These are phyloP conservation scores for Amphipoea lucens DNA, from an alignment of 2,888 invertebrate species.

Conservation along the genomic window DNA sequence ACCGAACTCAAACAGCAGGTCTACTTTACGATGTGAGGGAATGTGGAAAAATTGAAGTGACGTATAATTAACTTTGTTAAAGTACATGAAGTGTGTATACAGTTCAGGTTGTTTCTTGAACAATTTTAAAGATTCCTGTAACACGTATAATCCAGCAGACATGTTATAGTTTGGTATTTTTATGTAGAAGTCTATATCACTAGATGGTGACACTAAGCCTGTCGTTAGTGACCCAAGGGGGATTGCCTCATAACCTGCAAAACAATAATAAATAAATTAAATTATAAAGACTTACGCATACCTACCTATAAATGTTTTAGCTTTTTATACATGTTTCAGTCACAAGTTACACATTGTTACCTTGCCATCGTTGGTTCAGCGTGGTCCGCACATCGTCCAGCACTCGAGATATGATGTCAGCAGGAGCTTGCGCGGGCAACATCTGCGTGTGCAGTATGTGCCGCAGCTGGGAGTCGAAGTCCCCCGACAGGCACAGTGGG, in stretches of 20 bases:
- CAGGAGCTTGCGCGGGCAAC: background rate
- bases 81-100: background rate
- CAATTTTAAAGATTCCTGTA: constrained; percentile 6
- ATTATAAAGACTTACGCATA: background rate
- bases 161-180: background rate
- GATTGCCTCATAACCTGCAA: constrained; percentile 4
- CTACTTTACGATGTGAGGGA: background rate
- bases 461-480: constrained; percentile 40
- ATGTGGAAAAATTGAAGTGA: background rate
- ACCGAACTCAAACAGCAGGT: constrained; percentile 15
- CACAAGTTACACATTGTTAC: background rate
- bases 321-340: background rate
- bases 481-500: constrained; percentile 21
- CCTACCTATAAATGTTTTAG: background rate
- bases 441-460: background rate
- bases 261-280: background rate
- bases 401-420: background rate
- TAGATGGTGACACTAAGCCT: background rate
- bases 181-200: constrained; percentile 9
- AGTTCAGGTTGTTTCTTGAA: constrained; percentile 14
- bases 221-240: constrained; percentile 1
- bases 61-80: background rate
- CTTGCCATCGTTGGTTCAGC: constrained; percentile 25
- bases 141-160: constrained; percentile 2
- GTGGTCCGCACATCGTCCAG: constrained; percentile 15